These are phyloP conservation scores for Microchirus variegatus DNA, from an alignment of 2,797 vertebrate species.

Conservation along the genomic window DNA sequence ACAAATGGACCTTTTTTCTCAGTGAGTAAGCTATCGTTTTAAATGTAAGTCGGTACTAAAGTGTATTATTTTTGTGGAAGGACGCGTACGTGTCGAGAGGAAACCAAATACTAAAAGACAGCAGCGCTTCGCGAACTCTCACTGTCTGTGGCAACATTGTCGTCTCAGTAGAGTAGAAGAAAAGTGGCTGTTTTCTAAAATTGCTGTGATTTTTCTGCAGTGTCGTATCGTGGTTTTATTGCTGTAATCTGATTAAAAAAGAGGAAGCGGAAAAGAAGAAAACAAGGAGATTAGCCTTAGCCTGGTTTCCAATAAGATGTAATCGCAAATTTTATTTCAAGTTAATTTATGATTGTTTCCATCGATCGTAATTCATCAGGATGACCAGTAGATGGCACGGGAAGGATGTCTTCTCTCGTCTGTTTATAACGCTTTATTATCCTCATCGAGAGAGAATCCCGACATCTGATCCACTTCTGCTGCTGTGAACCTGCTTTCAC, in stretches of 20 bases:
- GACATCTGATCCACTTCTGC: not conserved
- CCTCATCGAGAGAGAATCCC: no score
- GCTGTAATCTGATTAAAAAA: constrained; percentile 5
- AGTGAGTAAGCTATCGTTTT: constrained; percentile 37
- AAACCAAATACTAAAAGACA: constrained; percentile 54
- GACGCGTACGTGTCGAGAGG: constrained; percentile 24
- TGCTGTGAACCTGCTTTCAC: constrained; percentile 26
- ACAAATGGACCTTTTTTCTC: constrained; percentile 32
- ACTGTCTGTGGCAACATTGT: constrained; percentile 24
- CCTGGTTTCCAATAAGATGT: no score
- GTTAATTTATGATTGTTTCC: no score
- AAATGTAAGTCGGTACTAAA: constrained; percentile 2
- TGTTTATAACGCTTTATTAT: no score
- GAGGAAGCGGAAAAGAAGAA: not conserved
- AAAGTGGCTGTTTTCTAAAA: constrained; percentile 38
- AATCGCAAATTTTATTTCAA: no score
- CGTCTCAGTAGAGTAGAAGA: constrained; percentile 41
- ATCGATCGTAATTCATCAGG: no score
- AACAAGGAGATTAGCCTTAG: no score
- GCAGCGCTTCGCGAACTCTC: constrained; percentile 1
- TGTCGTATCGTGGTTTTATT: constrained; percentile 40
- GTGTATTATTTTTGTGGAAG: constrained; percentile 26
- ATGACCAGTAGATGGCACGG: no score
- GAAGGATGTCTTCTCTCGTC: no score
- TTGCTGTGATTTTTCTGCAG: constrained; percentile 47